Conservation (phyloP, 2,797 vertebrate genomes). For the Pantherophis alleghaniensis region DNA sequence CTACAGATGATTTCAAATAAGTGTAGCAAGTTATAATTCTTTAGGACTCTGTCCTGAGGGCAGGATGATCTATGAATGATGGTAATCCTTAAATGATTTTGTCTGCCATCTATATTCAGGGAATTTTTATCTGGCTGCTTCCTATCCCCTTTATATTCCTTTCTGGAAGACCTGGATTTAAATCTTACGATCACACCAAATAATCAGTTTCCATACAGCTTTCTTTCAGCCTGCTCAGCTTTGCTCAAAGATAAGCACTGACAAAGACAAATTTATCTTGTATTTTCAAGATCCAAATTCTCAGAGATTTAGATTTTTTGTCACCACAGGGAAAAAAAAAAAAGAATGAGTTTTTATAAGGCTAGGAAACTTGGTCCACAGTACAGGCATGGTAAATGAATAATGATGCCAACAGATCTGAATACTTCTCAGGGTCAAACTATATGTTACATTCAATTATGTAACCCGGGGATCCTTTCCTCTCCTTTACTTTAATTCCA, state of each 20-base stretch:
- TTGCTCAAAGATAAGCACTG: background rate
- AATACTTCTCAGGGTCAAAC: background rate
- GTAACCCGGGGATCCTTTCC: background rate
- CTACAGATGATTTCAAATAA: background rate
- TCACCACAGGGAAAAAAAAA: background rate
- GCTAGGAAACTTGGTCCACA: background rate
- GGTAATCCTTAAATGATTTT: slow-evolving; percentile 23
- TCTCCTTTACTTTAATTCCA: background rate
- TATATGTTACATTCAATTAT: background rate
- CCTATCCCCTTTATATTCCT: background rate
- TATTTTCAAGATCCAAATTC: background rate
- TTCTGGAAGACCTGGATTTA: slow-evolving; percentile 1
- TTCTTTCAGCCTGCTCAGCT: background rate
- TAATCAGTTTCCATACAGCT: background rate
- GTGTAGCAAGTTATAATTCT: slow-evolving; percentile 13
- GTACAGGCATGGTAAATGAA: background rate
- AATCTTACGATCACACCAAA: background rate
- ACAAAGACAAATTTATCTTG: background rate
- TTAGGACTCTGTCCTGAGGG: slow-evolving; percentile 6
- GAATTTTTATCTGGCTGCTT: slow-evolving; percentile 7
- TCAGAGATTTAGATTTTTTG: background rate
- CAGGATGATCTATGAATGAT: slow-evolving; percentile 12
- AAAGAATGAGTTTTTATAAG: background rate
- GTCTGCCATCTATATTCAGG: background rate
- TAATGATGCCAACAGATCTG: background rate